phyloP scores from a whole-genome alignment of 2,797 vertebrate genomes.

The Melanotaenia parkinsoni region DNA sequence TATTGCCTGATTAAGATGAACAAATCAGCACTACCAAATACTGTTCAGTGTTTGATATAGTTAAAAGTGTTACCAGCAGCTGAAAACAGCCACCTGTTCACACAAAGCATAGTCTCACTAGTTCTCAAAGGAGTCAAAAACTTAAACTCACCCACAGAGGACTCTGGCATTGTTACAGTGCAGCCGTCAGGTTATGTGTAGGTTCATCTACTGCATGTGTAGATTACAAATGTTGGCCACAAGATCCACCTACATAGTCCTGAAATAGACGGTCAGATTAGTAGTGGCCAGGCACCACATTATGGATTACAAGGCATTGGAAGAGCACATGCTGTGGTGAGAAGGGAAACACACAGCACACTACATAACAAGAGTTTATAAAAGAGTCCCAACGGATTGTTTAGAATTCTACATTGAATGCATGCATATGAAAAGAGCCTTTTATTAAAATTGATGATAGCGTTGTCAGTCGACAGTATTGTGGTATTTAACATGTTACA shows the following conservation, averaged over 20 bases:
- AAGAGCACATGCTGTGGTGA: slow-evolving; percentile 17
- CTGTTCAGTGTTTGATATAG: background rate
- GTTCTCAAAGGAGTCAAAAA: slow-evolving; percentile 8
- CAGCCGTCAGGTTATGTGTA: slow-evolving; percentile 80
- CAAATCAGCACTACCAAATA: background rate
- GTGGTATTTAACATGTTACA: slow-evolving; percentile 26
- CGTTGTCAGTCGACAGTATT: background rate
- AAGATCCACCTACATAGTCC: slow-evolving; percentile 80
- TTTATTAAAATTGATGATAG: background rate
- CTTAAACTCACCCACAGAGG: slow-evolving; percentile 83
- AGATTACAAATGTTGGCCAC: slow-evolving; percentile 56
- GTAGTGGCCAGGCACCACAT: slow-evolving; percentile 66
- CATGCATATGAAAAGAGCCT: background rate
- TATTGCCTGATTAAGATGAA: slow-evolving; percentile 1
- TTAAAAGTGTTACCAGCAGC: background rate
- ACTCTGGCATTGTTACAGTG: slow-evolving; percentile 87
- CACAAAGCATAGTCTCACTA: background rate
- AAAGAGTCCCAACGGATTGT: slow-evolving; percentile 4
- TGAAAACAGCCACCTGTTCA: background rate
- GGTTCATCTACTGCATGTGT: slow-evolving; percentile 73
- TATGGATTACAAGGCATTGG: slow-evolving; percentile 67
- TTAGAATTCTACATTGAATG: background rate
- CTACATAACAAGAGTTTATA: slow-evolving; percentile 2
- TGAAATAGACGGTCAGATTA: slow-evolving; percentile 86
- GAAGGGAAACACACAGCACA: slow-evolving; percentile 2